These are phyloP conservation scores for Dexiosoma caninum DNA, from an alignment of 2,888 invertebrate genomes.

Conservation along the genomic window DNA sequence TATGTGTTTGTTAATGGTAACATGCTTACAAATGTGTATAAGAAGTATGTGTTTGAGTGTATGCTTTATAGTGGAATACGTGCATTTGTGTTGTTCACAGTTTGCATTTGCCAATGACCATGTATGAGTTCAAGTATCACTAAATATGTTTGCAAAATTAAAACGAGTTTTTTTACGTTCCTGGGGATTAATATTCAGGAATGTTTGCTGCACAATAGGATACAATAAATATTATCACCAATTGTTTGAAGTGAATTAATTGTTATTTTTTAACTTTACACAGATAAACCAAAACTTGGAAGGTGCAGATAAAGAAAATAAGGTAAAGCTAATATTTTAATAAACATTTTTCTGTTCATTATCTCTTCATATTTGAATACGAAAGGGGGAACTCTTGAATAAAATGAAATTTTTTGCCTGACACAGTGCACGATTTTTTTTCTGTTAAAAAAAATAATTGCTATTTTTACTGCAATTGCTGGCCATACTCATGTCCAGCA, in stretches of 20 bases:
- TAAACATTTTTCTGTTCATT: too few relatives aligned
- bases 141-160: conserved; percentile 28
- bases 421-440: too few relatives aligned
- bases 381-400: too few relatives aligned
- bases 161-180: conserved; percentile 25
- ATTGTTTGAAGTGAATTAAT: too few relatives aligned
- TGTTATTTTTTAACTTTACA: too few relatives aligned
- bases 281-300: too few relatives aligned
- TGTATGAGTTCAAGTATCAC: conserved; percentile 39
- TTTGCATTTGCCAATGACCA: conserved; percentile 22
- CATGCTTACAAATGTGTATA: not conserved
- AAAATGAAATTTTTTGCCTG: too few relatives aligned
- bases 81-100: not conserved
- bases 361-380: too few relatives aligned
- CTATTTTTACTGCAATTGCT: conserved; percentile 9
- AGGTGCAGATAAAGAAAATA: too few relatives aligned
- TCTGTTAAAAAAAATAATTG: too few relatives aligned
- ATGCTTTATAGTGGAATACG: not conserved
- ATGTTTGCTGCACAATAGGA: conserved; percentile 2
- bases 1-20: conserved; percentile 7
- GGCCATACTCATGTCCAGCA: conserved; percentile 31
- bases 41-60: not conserved
- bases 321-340: too few relatives aligned
- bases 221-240: too few relatives aligned
- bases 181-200: not conserved